phyloP scores from a whole-genome alignment of 92 coral and sea anemone genomes.

The Palythoa grandis region DNA sequence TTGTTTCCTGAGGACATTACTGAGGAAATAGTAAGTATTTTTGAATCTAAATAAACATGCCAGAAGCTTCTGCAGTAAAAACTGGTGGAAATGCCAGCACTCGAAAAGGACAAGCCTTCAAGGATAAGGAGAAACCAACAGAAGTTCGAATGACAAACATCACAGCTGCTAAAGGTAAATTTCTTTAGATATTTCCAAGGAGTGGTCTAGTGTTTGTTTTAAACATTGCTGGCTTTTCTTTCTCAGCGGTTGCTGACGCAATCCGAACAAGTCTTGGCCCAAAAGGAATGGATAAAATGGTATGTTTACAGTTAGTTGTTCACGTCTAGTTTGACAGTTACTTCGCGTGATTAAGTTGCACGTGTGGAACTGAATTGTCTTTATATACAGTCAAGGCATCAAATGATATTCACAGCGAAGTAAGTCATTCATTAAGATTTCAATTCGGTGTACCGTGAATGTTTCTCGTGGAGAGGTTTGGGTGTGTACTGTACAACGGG shows the following conservation, averaged over 20 bases:
- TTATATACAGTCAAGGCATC: background rate
- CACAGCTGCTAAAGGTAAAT: conserved; percentile 91
- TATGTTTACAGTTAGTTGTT: conserved; percentile 45
- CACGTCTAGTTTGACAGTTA: conserved; percentile 34
- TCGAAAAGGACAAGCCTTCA: conserved; percentile 80
- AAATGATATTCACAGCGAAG: background rate
- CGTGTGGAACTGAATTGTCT: conserved; percentile 5
- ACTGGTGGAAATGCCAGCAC: conserved; percentile 39
- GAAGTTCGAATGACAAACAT: conserved; percentile 97
- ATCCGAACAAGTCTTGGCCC: conserved; percentile 98
- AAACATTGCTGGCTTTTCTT: conserved; percentile 2
- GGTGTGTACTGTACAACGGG: background rate
- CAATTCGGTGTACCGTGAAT: background rate
- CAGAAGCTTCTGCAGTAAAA: conserved; percentile 70
- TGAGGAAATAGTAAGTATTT: background rate
- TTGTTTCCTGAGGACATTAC: background rate
- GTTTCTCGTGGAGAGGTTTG: background rate
- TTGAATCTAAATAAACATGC: conserved; percentile 66
- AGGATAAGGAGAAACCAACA: conserved; percentile 93
- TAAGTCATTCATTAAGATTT: background rate
- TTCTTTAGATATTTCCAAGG: background rate
- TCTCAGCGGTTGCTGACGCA: conserved; percentile 93
- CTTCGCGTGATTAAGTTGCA: conserved; percentile 21
- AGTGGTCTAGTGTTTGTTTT: background rate
- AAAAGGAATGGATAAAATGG: conserved; percentile 99